Conservation (phyloP, 2,113 vertebrate genomes). For the Corydoras maculifer region DNA sequence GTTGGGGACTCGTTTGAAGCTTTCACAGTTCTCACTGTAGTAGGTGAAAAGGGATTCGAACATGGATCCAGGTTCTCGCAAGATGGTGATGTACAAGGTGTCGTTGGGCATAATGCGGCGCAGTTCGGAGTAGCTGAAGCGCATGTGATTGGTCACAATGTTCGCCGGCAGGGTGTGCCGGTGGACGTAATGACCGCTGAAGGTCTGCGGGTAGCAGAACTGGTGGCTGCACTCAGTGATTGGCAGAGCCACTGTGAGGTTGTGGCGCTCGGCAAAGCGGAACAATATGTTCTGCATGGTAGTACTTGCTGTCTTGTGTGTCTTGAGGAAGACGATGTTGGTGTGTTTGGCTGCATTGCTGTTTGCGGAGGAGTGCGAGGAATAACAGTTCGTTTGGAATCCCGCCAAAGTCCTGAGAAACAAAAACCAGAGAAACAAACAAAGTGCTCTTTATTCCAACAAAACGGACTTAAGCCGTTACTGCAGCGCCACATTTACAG, state of each 20-base stretch:
- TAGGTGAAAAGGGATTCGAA: constrained; percentile 84
- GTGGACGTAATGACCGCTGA: constrained; percentile 72
- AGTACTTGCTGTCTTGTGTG: constrained; percentile 80
- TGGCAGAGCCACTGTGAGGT: constrained; percentile 76
- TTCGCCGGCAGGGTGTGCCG: constrained; percentile 70
- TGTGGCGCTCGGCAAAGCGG: constrained; percentile 79
- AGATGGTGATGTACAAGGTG: constrained; percentile 76
- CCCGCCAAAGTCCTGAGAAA: constrained; percentile 62
- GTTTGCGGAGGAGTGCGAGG: constrained; percentile 30
- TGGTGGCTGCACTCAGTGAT: constrained; percentile 71
- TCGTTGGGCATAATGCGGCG: constrained; percentile 70
- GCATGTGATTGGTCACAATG: constrained; percentile 76
- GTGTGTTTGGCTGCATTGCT: constrained; percentile 59
- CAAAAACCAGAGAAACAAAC: not conserved
- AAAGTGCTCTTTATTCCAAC: not conserved
- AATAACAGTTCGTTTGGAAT: constrained; percentile 56
- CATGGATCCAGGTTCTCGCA: constrained; percentile 77
- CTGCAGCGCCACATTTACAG: no score
- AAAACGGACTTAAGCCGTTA: no score
- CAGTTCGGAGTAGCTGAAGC: constrained; percentile 68
- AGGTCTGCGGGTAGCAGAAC: constrained; percentile 79
- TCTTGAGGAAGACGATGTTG: constrained; percentile 80
- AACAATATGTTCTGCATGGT: constrained; percentile 85
- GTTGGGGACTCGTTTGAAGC: constrained; percentile 74
- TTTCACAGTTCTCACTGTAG: constrained; percentile 74